Conservation (phyloP, 2,797 vertebrate species). For the Melanotaenia pygmaea region DNA sequence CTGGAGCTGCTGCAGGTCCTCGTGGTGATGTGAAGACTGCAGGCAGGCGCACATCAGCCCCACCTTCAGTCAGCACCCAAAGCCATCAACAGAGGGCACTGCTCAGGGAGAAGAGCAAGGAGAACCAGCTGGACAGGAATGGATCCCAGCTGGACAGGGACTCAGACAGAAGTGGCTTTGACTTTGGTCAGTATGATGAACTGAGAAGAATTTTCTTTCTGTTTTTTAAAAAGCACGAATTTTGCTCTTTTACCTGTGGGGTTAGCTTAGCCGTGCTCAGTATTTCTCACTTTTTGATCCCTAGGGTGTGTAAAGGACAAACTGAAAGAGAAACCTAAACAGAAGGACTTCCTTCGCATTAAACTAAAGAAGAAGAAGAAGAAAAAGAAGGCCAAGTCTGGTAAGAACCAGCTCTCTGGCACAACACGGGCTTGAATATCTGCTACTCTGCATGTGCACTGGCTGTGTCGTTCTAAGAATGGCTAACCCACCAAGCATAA, state of each 20-base stretch:
- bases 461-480: slow-evolving; percentile 50
- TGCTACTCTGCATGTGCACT: slow-evolving; percentile 74
- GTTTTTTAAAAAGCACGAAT: not conserved
- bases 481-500: slow-evolving; percentile 59
- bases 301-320: slow-evolving; percentile 87
- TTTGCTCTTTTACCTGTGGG: not conserved
- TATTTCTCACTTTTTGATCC: slow-evolving; percentile 41
- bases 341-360: slow-evolving; percentile 89
- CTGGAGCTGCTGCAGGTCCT: slow-evolving; percentile 61
- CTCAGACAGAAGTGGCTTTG: slow-evolving; percentile 70
- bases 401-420: slow-evolving; percentile 78
- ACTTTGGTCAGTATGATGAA: slow-evolving; percentile 77
- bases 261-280: slow-evolving; percentile 1
- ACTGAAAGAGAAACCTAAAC: slow-evolving; percentile 88
- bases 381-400: slow-evolving; percentile 90
- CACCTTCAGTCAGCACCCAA: slow-evolving; percentile 77
- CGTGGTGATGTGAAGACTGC: slow-evolving; percentile 75
- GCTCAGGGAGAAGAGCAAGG: slow-evolving; percentile 84
- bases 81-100: slow-evolving; percentile 79
- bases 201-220: not conserved
- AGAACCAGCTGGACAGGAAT: slow-evolving; percentile 80
- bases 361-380: slow-evolving; percentile 96
- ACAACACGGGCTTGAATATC: slow-evolving; percentile 18
- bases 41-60: slow-evolving; percentile 82
- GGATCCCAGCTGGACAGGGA: slow-evolving; percentile 80